Conservation (phyloP, 2,888 invertebrate species). For the Stenodema calcarata region DNA sequence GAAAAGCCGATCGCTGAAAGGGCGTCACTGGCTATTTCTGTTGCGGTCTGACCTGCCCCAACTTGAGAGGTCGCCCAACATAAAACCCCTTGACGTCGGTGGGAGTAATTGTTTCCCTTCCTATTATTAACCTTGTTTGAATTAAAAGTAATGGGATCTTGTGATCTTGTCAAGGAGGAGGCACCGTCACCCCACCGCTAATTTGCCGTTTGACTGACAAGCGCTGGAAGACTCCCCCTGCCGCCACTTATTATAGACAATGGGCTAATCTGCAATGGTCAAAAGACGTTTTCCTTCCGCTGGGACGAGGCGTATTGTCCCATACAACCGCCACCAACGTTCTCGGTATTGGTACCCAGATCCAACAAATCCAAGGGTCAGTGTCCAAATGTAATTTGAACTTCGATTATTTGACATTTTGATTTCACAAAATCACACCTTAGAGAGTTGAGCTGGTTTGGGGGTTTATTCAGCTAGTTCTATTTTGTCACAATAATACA, state of each 20-base stretch:
- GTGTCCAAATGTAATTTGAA: too few relatives aligned
- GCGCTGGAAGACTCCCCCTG: background rate
- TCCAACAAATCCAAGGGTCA: too few relatives aligned
- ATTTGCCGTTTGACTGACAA: conserved; percentile 4
- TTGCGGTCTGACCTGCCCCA: background rate
- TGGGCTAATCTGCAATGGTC: background rate
- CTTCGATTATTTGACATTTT: too few relatives aligned
- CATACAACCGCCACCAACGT: too few relatives aligned
- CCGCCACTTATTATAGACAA: background rate
- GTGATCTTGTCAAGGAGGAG: background rate
- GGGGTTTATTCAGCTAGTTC: too few relatives aligned
- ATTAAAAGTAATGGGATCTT: conserved; percentile 21
- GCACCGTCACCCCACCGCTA: background rate
- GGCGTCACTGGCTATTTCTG: background rate
- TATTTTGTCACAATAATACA: too few relatives aligned
- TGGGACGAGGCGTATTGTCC: background rate
- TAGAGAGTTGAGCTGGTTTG: too few relatives aligned
- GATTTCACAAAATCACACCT: too few relatives aligned
- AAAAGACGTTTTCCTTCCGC: background rate
- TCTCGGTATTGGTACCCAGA: too few relatives aligned
- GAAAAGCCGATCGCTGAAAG: background rate
- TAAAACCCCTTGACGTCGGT: background rate
- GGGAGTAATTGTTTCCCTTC: background rate
- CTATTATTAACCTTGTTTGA: conserved; percentile 31
- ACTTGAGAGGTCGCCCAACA: background rate